Evolutionary conservation across 2,797 vertebrate species (phyloP), one percentile per base, ranked within the genome.

Genomic region (Anguilla pacifica): DNA sequence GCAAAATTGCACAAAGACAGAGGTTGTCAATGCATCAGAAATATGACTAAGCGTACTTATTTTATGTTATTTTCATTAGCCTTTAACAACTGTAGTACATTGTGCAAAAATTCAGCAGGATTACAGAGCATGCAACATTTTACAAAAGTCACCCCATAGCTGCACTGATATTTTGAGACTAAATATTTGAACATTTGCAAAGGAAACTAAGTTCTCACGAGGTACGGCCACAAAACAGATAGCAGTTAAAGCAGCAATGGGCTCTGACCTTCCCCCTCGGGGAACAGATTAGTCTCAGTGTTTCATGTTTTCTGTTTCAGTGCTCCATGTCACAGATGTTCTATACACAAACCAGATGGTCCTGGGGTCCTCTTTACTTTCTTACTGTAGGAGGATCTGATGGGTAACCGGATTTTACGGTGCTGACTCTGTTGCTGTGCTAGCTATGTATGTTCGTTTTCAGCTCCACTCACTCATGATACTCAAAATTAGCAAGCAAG

Each of bases 81-180:
- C 51, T 53, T 53, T 53, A 53, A 53, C 51, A 53, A 53, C 11
- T 53, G 51, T 53, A 53, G 51, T 53, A 13, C n/a, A 70, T 28
- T n/a, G 5, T 28, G 64, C 64, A 70, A 70, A 28, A n/a, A n/a
- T 70, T 70, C 2, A n/a, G 64, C 7, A 70, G 6, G 64, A 70
- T 70, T 70, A 11, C 25, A 70, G 64, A 70, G 10, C 28, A n/a
- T 10, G 64, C 64, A 70, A 9, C n/a, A 70, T 70, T n/a, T 70
- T 28, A 28, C 64, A 70, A 70, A 70, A 70, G 64, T n/a, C 64
- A 70, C 64, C n/a, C n/a, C 64, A n/a, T 22, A 22, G 87, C 43
- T 74, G 13, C 19, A 67, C 89, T 91, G 89, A 93, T 93, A 88
- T 90, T 90, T 85, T 86, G 83, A 67, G 85, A 88, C 88, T 85